These are phyloP conservation scores for Ascaphus truei DNA, from an alignment of 2,113 vertebrate genomes.

Conservation along the genomic window DNA sequence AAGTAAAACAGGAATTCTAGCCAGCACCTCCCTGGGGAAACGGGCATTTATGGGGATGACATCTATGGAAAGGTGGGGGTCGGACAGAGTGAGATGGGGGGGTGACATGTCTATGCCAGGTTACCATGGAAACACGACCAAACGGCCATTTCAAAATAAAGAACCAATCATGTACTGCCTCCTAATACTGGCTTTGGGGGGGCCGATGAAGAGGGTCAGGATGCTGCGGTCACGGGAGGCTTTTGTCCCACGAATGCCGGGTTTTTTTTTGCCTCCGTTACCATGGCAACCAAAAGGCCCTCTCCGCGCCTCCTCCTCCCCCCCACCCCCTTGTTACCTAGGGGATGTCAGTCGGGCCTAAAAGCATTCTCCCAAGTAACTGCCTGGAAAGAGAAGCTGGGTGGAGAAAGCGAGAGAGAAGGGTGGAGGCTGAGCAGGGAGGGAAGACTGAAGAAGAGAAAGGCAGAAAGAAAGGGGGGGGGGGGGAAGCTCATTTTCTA, in stretches of 20 bases:
- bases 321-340: conserved; percentile 45
- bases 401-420: background rate
- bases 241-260: conserved; percentile 60
- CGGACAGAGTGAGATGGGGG: background rate
- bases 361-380: conserved; percentile 49
- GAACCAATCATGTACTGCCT: conserved; percentile 44
- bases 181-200: conserved; percentile 6
- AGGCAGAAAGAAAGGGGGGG: background rate
- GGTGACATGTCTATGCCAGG: background rate
- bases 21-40: background rate
- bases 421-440: conserved; percentile 18
- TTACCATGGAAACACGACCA: conserved; percentile 21
- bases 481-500: background rate
- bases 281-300: conserved; percentile 56
- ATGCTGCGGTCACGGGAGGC: conserved; percentile 11
- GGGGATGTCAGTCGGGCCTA: conserved; percentile 54
- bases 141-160: conserved; percentile 53
- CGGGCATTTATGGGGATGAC: background rate
- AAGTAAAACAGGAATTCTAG: background rate
- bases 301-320: background rate
- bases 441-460: conserved; percentile 37
- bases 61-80: too few relatives aligned
- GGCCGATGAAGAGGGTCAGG: conserved; percentile 29
- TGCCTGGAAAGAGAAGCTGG: conserved; percentile 43
- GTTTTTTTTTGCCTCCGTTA: conserved; percentile 52